Evolutionary conservation across 2,888 invertebrate species (phyloP), one percentile per base, ranked within the genome.

Genomic region (Ormia ochracea): DNA sequence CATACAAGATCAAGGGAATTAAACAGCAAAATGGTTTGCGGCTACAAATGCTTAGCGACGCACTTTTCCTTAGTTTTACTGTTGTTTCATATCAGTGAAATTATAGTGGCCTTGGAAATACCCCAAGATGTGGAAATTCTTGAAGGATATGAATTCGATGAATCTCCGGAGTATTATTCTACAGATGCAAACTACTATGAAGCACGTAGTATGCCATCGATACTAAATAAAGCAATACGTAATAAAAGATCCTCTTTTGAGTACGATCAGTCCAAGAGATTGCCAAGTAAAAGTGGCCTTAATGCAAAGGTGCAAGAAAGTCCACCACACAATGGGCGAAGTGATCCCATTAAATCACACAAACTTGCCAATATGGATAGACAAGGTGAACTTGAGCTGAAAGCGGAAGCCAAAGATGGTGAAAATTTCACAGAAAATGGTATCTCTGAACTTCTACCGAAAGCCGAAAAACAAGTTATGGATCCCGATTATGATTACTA

Each of bases 401-500:
- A 48, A 31, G 82, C 48, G 66, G 83, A 26, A 58, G 81, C 4
- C 5, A 83, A 78, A 78, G 43, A 26, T 21, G 82, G 9, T 28
- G 81, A 36, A 14, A 82, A 21, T 77, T 80, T 4, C 21, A 56
- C 0, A 10, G 83, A 74, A 58, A 48, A 17, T 2, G 33, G 61
- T 19, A 56, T 58, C 19, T 9, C n/a, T 2, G 78, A 81, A 45
- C 28, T 61, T 7, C 78, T 82, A 23, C 88, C 82, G n/a, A 82
- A 70, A 69, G 83, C 86, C 6, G 84, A 86, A 77, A 86, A 87
- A 52, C 85, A 87, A 83, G 68, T 87, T 59, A 85, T 85, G 86
- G 92, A 92, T 23, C 91, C 91, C 1, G 92, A 92, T 1, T 90
- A 92, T 75, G 93, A 93, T 80, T 87, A 87, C 41, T 86, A 86